Evolutionary conservation across 1,140 invertebrate species (phyloP).

Genomic region (Sminthurinus signatus): DNA sequence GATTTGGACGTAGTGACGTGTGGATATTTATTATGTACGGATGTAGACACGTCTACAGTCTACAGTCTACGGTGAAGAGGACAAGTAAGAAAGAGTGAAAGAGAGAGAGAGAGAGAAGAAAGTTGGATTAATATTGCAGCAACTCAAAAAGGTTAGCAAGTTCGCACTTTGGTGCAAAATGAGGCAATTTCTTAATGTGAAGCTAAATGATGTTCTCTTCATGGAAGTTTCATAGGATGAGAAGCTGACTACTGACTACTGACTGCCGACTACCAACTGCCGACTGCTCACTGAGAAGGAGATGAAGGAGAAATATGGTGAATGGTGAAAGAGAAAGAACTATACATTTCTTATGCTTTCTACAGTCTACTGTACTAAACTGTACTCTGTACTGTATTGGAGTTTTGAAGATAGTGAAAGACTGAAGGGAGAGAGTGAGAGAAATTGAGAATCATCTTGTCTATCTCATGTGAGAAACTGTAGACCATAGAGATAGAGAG

Average conservation of each 20-base stretch:
- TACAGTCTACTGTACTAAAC: too few species aligned
- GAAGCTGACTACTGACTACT: background rate
- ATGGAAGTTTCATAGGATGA: constrained; percentile 32
- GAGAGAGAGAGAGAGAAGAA: constrained; percentile 26
- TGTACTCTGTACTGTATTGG: background rate
- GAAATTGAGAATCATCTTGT: too few species aligned
- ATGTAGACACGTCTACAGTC: too few species aligned
- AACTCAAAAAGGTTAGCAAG: constrained; percentile 40
- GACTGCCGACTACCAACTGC: too few species aligned
- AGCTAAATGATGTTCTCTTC: constrained; percentile 35
- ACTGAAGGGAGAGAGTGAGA: background rate
- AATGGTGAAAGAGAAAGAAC: too few species aligned
- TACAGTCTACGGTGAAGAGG: too few species aligned
- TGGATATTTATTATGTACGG: constrained; percentile 10
- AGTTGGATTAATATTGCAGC: constrained; percentile 41
- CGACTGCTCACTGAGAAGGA: too few species aligned
- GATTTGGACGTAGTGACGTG: constrained; percentile 1
- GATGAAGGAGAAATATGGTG: too few species aligned
- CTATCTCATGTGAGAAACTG: too few species aligned
- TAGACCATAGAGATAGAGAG: too few species aligned
- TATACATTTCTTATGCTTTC: background rate
- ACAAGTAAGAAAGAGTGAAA: too few species aligned
- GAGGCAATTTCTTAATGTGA: constrained; percentile 40
- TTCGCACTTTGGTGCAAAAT: constrained; percentile 40
- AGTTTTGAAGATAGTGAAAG: background rate